phyloP scores from a whole-genome alignment of 2,113 vertebrate species.

The Tretioscincus oriximinensis region DNA sequence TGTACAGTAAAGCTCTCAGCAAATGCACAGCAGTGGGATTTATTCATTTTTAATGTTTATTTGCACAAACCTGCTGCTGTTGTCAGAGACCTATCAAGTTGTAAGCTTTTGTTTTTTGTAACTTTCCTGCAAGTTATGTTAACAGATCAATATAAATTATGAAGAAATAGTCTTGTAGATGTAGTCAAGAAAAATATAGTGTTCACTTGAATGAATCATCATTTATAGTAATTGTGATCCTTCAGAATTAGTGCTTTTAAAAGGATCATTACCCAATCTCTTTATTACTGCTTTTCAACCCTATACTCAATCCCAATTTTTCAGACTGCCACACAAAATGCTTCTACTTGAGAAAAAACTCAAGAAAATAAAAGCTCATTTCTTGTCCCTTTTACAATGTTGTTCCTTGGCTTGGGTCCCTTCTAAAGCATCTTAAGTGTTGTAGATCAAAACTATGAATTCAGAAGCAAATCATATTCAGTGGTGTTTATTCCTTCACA shows the following conservation, averaged over 20 bases:
- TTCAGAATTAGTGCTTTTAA: not conserved
- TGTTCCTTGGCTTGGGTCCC: not conserved
- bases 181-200: not conserved
- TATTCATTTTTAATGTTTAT: not conserved
- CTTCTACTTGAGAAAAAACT: not conserved
- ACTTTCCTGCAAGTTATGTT: not conserved
- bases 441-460: too few relatives aligned
- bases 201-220: not conserved
- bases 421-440: not conserved
- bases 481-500: not conserved
- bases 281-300: not conserved
- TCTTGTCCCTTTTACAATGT: not conserved
- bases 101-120: not conserved
- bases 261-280: not conserved
- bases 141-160: not conserved
- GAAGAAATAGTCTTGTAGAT: not conserved
- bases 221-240: not conserved
- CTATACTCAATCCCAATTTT: not conserved
- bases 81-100: not conserved
- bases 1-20: not conserved
- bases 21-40: not conserved
- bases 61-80: not conserved
- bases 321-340: not conserved
- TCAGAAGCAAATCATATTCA: too few relatives aligned
- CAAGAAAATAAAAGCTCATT: not conserved